Evolutionary conservation across 2,113 vertebrate genomes (phyloP).

Genomic region (Equus przewalskii): DNA sequence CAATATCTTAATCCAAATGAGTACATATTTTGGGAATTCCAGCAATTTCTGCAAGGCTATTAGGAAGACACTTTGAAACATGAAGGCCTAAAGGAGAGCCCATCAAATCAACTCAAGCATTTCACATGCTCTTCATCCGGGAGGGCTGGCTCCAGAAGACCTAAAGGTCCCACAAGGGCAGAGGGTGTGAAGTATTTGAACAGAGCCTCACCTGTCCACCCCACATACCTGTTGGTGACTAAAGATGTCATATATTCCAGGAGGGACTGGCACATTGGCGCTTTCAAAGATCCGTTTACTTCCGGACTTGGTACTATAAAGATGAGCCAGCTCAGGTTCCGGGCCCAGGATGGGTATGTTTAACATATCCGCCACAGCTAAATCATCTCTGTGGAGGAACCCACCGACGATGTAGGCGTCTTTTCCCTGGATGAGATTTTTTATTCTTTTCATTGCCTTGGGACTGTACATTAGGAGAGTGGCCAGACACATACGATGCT

Average conservation of each 20-base stretch:
- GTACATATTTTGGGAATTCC: constrained; percentile 26
- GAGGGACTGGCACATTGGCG: constrained; percentile 89
- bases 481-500: constrained; percentile 92
- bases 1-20: constrained; percentile 36
- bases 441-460: constrained; percentile 90
- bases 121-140: neutral
- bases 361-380: constrained; percentile 93
- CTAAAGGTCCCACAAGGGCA: neutral
- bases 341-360: constrained; percentile 92
- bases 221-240: constrained; percentile 90
- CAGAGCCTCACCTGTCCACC: neutral
- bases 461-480: constrained; percentile 95
- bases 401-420: constrained; percentile 92
- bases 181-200: neutral
- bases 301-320: constrained; percentile 93
- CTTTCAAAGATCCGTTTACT: constrained; percentile 89
- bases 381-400: constrained; percentile 90
- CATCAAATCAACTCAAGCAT: neutral
- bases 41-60: constrained; percentile 40
- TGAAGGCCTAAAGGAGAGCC: neutral
- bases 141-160: neutral
- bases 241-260: constrained; percentile 89
- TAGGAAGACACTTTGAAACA: constrained; percentile 9
- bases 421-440: constrained; percentile 89
- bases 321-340: constrained; percentile 90